phyloP scores from a whole-genome alignment of 2,113 vertebrate species.

The Atlantisia rogersi region DNA sequence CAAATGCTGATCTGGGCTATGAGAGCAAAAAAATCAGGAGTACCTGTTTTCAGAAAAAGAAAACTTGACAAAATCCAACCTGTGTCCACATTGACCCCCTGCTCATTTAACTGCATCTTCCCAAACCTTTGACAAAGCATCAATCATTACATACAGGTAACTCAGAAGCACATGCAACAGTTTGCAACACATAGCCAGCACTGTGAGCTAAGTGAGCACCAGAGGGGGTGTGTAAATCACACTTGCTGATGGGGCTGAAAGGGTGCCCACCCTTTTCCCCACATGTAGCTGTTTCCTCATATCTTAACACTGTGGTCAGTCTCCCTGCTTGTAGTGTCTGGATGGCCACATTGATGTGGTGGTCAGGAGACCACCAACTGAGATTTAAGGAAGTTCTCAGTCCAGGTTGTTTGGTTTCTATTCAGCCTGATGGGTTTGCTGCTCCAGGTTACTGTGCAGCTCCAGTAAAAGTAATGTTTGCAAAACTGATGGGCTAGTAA shows the following conservation, averaged over 20 bases:
- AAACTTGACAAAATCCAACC: background rate
- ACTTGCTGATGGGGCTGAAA: background rate
- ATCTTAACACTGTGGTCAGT: background rate
- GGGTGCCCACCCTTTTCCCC: fast-evolving
- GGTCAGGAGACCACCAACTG: background rate
- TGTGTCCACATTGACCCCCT: background rate
- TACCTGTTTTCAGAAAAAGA: background rate
- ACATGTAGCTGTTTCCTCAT: background rate
- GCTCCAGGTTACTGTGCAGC: background rate
- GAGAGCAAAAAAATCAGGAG: background rate
- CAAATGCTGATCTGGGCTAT: background rate
- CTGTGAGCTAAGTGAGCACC: no score
- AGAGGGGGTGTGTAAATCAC: fast-evolving
- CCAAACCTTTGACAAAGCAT: background rate
- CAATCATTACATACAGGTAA: background rate
- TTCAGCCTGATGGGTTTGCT: background rate
- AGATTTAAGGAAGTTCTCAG: background rate
- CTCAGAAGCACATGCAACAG: background rate
- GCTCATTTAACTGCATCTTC: background rate
- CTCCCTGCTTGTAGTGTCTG: background rate
- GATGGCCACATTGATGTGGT: background rate
- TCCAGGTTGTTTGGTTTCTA: background rate
- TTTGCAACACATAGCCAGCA: fast-evolving
- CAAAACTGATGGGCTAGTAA: background rate
- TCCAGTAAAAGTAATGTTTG: background rate